Conservation (phyloP, 2,797 vertebrate genomes). For the Clarias pachynema region DNA sequence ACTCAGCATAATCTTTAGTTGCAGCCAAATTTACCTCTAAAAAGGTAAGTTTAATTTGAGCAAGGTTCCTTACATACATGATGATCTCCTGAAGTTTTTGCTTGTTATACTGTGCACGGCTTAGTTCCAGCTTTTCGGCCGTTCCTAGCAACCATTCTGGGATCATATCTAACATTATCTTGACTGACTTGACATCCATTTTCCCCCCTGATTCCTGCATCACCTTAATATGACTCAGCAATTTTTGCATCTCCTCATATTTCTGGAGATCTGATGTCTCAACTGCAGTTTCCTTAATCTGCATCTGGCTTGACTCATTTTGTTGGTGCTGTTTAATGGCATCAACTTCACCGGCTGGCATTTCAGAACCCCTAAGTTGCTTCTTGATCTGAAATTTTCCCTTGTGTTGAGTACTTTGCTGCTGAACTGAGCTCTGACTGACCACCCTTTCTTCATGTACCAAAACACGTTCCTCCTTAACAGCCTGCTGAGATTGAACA, state of each 20-base stretch:
- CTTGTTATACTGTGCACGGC: constrained; percentile 75
- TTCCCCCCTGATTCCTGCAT: constrained; percentile 77
- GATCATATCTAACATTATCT: constrained; percentile 74
- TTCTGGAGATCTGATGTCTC: constrained; percentile 77
- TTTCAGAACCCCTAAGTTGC: constrained; percentile 59
- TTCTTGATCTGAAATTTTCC: constrained; percentile 63
- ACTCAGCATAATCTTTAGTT: constrained; percentile 56
- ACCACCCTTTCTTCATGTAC: constrained; percentile 67
- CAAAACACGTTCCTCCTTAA: constrained; percentile 65
- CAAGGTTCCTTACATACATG: constrained; percentile 74
- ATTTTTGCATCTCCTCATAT: constrained; percentile 75
- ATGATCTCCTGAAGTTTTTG: constrained; percentile 84
- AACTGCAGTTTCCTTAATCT: constrained; percentile 60
- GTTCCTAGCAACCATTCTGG: constrained; percentile 80
- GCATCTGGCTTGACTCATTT: constrained; percentile 57
- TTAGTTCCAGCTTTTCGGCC: constrained; percentile 76
- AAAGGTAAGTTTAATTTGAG: constrained; percentile 74
- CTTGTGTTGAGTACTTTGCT: constrained; percentile 68
- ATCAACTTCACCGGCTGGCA: constrained; percentile 56
- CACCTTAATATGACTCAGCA: constrained; percentile 80
- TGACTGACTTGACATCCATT: constrained; percentile 75
- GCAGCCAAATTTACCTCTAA: constrained; percentile 69
- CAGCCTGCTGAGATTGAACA: constrained; percentile 68
- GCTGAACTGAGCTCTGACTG: constrained; percentile 66
- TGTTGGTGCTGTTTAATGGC: constrained; percentile 50